Conservation (phyloP, 2,888 invertebrate genomes). For the Timema podura region DNA sequence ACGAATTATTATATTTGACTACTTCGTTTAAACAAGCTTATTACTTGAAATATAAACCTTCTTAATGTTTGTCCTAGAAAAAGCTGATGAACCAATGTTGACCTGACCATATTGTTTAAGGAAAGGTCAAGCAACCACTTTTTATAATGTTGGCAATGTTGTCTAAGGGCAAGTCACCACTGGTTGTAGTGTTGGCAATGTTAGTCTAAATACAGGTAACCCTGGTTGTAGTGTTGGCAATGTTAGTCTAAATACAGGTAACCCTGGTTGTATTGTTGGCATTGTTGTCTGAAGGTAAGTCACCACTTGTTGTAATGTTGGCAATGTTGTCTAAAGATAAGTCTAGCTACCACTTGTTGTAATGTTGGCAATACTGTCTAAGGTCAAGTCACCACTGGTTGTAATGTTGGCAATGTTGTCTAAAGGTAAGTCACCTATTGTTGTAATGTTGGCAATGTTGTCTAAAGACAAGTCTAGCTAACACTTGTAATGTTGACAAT, state of each 20-base stretch:
- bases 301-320: no score
- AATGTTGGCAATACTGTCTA: background rate
- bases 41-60: no score
- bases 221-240: no score
- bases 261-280: background rate
- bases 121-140: no score
- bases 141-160: background rate
- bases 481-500: background rate
- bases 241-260: background rate
- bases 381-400: no score
- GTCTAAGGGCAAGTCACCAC: background rate
- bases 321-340: background rate
- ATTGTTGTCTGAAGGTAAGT: no score
- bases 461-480: background rate
- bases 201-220: no score
- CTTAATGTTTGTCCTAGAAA: no score
- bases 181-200: background rate
- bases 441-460: background rate
- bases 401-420: background rate
- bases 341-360: background rate
- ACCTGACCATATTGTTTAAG: no score
- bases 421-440: background rate
- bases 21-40: no score
- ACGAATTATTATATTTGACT: no score
- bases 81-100: no score